Base-by-base conservation (phyloP, 2,113 vertebrate species). In the Regulus satrapa region DNA sequence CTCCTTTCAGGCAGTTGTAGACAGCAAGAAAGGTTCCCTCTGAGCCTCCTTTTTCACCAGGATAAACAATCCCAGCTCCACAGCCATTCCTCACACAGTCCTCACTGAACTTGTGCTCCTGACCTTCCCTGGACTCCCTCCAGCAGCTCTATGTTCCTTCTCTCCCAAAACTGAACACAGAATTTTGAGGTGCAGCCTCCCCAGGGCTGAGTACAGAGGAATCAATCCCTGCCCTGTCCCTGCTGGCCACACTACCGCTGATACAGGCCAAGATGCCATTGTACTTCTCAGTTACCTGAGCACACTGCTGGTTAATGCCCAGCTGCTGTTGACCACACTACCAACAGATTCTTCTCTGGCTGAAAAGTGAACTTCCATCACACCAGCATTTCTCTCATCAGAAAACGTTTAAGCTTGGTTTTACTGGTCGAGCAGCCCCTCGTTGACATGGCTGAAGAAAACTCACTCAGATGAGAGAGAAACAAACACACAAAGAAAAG, bases 191-290 rank as follows among this genome's bases (percentile, higher is more conserved):
- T 49, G 32, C 1, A 1, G 4, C 21, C 49, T 71, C 43, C 71
- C 20, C n/a, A 71, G 49, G 14, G 36, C 14, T 0, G 0, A 49
- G 36, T 3, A 34, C 10, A 46, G 25, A 1, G 8, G 17, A 4
- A 34, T 14, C n/a, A 51, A 8, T 19, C 62, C 1, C 36, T 40
- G 16, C 8, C 36, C 40, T 32, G 5, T 8, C 24, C 40, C 72
- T 59, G 25, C 49, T 58, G 55, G 49, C 14, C 63, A 58, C 62
- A 3, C n/a, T 2, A 4, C 0, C 55, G 10, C 48, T 68, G 48
- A 45, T 51, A 14, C 23, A 84, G 14, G 23, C 26, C 46, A 61
- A 26, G 26, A 36, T 48, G 58, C 4, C 10, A 4, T 0, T 1
- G 61, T 18, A 31, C 13, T 21, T 11, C 56, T 40, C 1, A 5